Evolutionary conservation across 2,888 invertebrate genomes (phyloP), one percentile per base, ranked within the genome.

Genomic region (Cancer borealis): DNA sequence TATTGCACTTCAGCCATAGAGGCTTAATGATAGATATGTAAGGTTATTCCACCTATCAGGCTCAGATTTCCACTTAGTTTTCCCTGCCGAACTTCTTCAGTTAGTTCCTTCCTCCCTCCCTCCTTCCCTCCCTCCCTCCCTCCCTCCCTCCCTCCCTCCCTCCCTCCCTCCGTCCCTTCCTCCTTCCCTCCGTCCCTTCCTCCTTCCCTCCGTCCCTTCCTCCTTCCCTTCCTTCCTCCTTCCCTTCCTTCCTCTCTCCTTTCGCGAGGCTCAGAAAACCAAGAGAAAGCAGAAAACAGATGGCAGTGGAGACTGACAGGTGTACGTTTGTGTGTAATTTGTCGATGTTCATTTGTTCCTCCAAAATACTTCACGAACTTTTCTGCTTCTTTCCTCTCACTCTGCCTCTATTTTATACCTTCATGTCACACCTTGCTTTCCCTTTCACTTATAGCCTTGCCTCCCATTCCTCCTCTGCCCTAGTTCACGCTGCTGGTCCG

Each of bases 401-500:
- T 90, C 30, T 54, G 0, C 17, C 54, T 60, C 14, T 90, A 30
- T 30, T 14, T 26, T 26, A 39, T 10, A 14, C 10, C 91, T 66
- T 8, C 1, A 0, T 0, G 17, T 26, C 54, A 21, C n/a, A 2
- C 8, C 21, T 73, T n/a, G 21, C n/a, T 10, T 54, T 49, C 54
- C n/a, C 54, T 30, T 46, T 90, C 90, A 21, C 0, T n/a, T 30
- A 17, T 3, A 54, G 17, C 30, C 12, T 5, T 60, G 54, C 39
- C 39, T 47, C 60, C 49, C 91, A 30, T 45, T 39, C 66, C 45
- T 17, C 46, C 84, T 84, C 47, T 96, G n/a, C 95, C 95, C 0
- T 97, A 98, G 96, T 99, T 99, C 96, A 98, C 97, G 92, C 97
- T 99, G 21, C 98, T 98, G 92, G 98, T 99, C 3, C 97, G 98